Evolutionary conservation across 2,888 invertebrate species (phyloP).

Genomic region (Ophion slaviceki): DNA sequence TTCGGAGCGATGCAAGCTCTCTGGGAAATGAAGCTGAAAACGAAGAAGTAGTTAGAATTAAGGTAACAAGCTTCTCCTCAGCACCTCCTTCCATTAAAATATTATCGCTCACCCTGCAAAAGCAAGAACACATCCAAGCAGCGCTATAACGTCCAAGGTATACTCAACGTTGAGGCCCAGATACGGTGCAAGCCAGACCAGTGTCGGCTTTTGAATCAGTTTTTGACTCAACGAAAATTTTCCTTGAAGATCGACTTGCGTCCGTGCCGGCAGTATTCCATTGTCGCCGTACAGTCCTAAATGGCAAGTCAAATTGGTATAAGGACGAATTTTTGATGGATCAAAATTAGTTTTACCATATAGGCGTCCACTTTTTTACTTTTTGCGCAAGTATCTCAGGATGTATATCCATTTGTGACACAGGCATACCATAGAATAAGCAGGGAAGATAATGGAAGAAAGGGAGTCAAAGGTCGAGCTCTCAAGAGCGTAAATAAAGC

Average conservation of each 20-base stretch:
- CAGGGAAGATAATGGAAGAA: too few relatives aligned
- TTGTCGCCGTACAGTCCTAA: conserved; percentile 90
- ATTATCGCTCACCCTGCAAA: conserved; percentile 86
- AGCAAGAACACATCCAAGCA: conserved; percentile 87
- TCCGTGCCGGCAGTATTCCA: conserved; percentile 88
- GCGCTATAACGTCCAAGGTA: conserved; percentile 88
- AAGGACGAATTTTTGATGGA: background rate
- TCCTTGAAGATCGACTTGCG: conserved; percentile 82
- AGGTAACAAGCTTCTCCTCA: background rate
- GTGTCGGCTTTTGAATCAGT: conserved; percentile 87
- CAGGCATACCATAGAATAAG: too few relatives aligned
- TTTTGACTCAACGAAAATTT: conserved; percentile 85
- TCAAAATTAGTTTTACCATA: too few relatives aligned
- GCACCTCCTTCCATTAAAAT: background rate
- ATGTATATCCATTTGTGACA: too few relatives aligned
- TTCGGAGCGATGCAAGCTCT: conserved; percentile 86
- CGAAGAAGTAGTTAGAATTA: conserved; percentile 24
- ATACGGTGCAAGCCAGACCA: conserved; percentile 88
- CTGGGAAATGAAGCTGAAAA: conserved; percentile 86
- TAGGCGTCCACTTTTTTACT: too few relatives aligned
- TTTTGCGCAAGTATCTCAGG: too few relatives aligned
- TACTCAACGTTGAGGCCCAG: conserved; percentile 88
- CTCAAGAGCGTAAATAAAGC: too few relatives aligned
- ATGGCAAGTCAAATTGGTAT: conserved; percentile 61
- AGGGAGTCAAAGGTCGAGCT: too few relatives aligned